A percentile compares a stretch with the other conserved stretches of the same genome.
Conservation (phyloP, 2,797 vertebrate genomes). For the Thaleichthys pacificus region DNA sequence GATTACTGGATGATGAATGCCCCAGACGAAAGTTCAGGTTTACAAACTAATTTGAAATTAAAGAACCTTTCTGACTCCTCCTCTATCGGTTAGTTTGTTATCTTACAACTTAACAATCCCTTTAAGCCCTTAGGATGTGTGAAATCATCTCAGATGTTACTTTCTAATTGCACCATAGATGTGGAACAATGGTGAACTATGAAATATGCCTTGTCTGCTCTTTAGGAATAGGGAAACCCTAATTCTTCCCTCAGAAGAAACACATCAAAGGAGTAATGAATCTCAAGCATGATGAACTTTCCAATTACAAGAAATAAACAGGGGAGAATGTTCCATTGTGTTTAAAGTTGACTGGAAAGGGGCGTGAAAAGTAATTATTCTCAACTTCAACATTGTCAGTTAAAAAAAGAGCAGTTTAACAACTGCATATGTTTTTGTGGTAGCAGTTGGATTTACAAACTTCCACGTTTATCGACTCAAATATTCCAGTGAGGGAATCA, state of each 20-base stretch:
- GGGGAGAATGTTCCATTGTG: slow-evolving; percentile 28
- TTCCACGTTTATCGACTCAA: background rate
- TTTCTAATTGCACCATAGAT: background rate
- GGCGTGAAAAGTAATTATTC: slow-evolving; percentile 21
- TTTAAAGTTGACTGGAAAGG: slow-evolving; percentile 28
- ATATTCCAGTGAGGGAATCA: no score
- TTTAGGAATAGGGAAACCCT: slow-evolving; percentile 15
- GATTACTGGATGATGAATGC: slow-evolving; percentile 26
- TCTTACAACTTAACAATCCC: background rate
- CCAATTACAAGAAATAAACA: slow-evolving; percentile 33
- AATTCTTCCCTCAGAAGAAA: slow-evolving; percentile 22
- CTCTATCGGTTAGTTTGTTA: slow-evolving; percentile 1
- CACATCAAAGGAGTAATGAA: slow-evolving; percentile 36
- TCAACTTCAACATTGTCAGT: slow-evolving; percentile 3
- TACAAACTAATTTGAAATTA: slow-evolving; percentile 20
- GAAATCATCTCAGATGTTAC: slow-evolving; percentile 20
- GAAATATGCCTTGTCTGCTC: slow-evolving; percentile 15
- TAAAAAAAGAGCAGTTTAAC: background rate
- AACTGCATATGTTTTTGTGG: no score
- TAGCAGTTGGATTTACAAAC: background rate
- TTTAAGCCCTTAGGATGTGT: slow-evolving; percentile 14
- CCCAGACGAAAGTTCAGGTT: slow-evolving; percentile 14
- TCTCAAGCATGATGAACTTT: slow-evolving; percentile 22
- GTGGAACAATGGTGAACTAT: slow-evolving; percentile 4
- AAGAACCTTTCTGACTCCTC: slow-evolving; percentile 6